These are phyloP conservation scores for Alethe castanea DNA, from an alignment of 2,113 vertebrate species.

Conservation along the genomic window DNA sequence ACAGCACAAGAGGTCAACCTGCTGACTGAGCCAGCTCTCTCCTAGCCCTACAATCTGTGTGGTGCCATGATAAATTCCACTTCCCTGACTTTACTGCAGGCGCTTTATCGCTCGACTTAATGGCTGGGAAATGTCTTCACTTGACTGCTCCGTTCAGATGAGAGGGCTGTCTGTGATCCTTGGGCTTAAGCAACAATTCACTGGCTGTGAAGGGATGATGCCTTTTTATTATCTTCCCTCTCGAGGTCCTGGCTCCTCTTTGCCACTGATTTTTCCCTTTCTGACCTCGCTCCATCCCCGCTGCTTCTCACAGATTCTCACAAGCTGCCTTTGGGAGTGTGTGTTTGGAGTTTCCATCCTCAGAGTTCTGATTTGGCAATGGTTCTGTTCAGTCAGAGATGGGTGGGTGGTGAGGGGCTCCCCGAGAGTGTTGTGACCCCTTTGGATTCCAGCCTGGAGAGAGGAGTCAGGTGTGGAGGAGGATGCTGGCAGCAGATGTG, in stretches of 20 bases:
- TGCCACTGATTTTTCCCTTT: background rate
- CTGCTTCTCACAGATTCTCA: background rate
- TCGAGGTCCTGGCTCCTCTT: background rate
- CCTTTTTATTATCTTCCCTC: slow-evolving; percentile 4
- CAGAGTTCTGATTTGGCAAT: background rate
- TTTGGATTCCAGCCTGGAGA: background rate
- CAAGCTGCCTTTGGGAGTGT: background rate
- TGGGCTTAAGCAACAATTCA: background rate
- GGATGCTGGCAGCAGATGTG: background rate
- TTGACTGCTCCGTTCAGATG: background rate
- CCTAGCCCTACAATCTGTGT: background rate
- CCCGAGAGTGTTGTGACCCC: background rate
- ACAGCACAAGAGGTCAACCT: background rate
- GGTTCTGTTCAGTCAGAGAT: background rate
- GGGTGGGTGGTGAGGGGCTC: background rate
- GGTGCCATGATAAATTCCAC: slow-evolving; percentile 25
- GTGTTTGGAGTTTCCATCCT: background rate
- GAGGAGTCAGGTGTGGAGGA: background rate
- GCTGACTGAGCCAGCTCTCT: background rate
- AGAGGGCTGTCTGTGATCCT: slow-evolving; percentile 24
- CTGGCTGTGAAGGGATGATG: background rate
- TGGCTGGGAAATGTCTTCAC: slow-evolving; percentile 33
- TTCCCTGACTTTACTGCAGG: slow-evolving; percentile 11
- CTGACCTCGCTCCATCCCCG: background rate
- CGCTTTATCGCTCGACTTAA: slow-evolving; percentile 26